Conservation (phyloP, 2,113 vertebrate genomes). For the Aphelocoma coerulescens region DNA sequence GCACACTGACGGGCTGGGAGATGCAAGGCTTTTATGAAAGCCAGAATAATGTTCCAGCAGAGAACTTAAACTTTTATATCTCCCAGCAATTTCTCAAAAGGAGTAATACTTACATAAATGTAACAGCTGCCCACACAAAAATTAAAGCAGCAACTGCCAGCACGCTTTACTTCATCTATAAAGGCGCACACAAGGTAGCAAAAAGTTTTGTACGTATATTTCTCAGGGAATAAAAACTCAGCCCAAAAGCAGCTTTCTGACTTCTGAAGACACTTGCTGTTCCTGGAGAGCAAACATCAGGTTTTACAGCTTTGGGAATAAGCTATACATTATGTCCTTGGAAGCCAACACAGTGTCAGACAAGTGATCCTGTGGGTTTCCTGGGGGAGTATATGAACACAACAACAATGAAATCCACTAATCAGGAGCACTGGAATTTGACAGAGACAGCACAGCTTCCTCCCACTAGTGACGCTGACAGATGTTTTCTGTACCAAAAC, state of each 20-base stretch:
- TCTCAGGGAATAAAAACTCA: slow-evolving; percentile 1
- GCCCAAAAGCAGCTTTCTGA: neutral
- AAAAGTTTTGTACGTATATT: neutral
- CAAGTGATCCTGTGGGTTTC: slow-evolving; percentile 7
- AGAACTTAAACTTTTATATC: slow-evolving; percentile 2
- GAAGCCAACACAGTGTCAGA: neutral
- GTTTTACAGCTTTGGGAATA: neutral
- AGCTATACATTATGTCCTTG: neutral
- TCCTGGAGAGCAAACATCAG: neutral
- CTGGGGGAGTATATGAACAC: neutral
- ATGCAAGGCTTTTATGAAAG: neutral
- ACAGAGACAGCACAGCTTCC: slow-evolving; percentile 41
- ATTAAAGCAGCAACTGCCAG: slow-evolving; percentile 18
- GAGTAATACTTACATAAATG: neutral
- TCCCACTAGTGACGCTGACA: slow-evolving; percentile 52
- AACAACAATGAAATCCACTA: neutral
- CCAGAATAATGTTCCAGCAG: neutral
- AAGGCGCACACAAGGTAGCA: neutral
- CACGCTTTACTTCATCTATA: neutral
- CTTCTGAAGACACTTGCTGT: neutral
- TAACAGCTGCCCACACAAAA: slow-evolving; percentile 30
- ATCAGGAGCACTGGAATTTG: slow-evolving; percentile 32
- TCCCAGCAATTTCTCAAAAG: neutral
- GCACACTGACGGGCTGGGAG: neutral
- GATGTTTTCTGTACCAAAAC: slow-evolving; percentile 59